Base-by-base conservation (phyloP, 2,113 vertebrate species). In the Heptranchias perlo region DNA sequence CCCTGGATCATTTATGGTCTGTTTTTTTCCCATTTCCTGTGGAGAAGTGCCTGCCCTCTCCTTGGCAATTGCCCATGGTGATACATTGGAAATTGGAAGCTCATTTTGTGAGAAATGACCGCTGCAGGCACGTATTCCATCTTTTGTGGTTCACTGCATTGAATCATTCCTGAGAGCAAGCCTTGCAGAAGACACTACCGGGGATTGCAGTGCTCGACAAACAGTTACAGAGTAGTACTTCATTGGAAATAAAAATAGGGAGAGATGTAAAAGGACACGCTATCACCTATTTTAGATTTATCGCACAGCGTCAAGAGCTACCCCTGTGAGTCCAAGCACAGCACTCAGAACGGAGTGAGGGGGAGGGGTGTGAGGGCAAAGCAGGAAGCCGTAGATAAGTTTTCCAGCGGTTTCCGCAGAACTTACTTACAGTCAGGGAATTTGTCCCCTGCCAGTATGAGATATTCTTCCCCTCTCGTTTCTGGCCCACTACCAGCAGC, bases 161-260 rank as follows among this genome's bases (percentile, higher is more conserved):
- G 54, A 62, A 61, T 92, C 89, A 61, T 92, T 61, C 84, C 18
- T 18, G 14, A 89, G 58, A 35, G 16, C 54, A 92, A 7, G 31
- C 18, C 54, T 92, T 7, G 89, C 16, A 92, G 31, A 54, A n/a
- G 54, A 8, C 54, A n/a, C 0, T 39, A 14, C 31, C 18, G 89
- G 16, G 13, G 54, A 92, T n/a, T 21, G 35, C 58, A 62, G 16
- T 18, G 35, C 39, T 92, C 49, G 14, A 61, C 87, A 91, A n/a
- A 58, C 18, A n/a, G 28, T 91, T 58, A 91, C 54, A 61, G 87
- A 91, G 39, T 61, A 35, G 35, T 35, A 62, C 31, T n/a, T 18
- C 16, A n/a, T 61, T 61, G 58, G 54, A n/a, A 92, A 92, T 92
- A 62, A 61, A 92, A 61, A 39, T n/a, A 92, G 89, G 89, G 76